phyloP scores from a whole-genome alignment of 2,888 invertebrate species.

The Xylophagus ater region DNA sequence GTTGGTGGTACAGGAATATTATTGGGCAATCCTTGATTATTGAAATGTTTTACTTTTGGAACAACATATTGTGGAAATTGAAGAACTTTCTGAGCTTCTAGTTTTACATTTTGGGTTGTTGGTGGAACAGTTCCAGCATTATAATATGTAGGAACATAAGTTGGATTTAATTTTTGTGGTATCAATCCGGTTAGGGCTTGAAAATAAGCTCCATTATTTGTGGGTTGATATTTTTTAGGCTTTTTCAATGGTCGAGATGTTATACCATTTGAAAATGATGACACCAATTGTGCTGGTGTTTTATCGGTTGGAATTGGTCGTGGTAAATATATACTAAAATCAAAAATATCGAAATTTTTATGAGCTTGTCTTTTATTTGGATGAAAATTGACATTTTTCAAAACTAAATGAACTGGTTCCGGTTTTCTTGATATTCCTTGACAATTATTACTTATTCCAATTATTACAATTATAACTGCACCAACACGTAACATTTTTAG shows the following conservation, averaged over 20 bases:
- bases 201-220: constrained; percentile 2
- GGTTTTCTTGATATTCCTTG: no score
- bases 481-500: no score
- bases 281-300: not conserved
- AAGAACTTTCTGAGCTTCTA: no score
- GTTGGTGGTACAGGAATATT: not conserved
- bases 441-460: no score
- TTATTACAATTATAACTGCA: no score
- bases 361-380: constrained; percentile 1
- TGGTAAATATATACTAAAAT: constrained; percentile 12
- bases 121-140: not conserved
- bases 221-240: not conserved
- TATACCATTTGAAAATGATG: no score
- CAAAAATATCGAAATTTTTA: constrained; percentile 10
- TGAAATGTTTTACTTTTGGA: no score
- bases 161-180: constrained; percentile 4
- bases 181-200: constrained; percentile 2
- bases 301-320: not conserved
- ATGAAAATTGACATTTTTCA: constrained; percentile 10
- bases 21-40: no score
- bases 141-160: not conserved
- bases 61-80: no score
- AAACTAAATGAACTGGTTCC: constrained; percentile 10
- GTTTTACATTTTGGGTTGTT: no score
- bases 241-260: not conserved